Conservation (phyloP, 2,797 vertebrate species). For the Pelodytes ibericus region DNA sequence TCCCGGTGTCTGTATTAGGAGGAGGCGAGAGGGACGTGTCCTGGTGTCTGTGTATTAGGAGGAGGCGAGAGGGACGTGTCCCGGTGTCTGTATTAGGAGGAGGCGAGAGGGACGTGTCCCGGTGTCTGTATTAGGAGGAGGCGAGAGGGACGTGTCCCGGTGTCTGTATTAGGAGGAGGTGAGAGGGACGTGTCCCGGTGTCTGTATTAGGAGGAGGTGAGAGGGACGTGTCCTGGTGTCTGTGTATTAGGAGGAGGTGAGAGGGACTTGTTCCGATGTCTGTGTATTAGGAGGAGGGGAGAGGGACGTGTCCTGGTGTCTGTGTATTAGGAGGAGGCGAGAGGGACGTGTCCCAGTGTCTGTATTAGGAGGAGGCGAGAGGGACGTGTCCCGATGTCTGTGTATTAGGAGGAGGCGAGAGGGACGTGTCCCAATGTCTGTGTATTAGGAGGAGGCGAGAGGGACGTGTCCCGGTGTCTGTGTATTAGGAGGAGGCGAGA, state of each 20-base stretch:
- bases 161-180: too few species aligned
- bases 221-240: neutral
- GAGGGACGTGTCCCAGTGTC: too few species aligned
- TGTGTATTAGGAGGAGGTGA: conserved; percentile 26
- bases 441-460: conserved; percentile 17
- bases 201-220: conserved; percentile 27
- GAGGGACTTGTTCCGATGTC: conserved; percentile 15
- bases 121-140: too few species aligned
- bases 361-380: too few species aligned
- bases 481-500: neutral
- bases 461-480: too few species aligned
- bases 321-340: neutral
- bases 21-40: too few species aligned
- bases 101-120: too few species aligned
- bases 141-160: too few species aligned
- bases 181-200: conserved; percentile 15
- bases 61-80: too few species aligned
- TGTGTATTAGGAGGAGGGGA: conserved; percentile 6
- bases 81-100: too few species aligned
- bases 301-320: conserved; percentile 10
- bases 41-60: too few species aligned
- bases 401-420: conserved; percentile 29
- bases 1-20: conserved; percentile 14
- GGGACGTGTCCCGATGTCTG: too few species aligned
- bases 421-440: neutral